Percentiles rank a stretch among this genome's conserved stretches.
phyloP scores from a whole-genome alignment of 2,888 invertebrate species.

The Agrochola litura region DNA sequence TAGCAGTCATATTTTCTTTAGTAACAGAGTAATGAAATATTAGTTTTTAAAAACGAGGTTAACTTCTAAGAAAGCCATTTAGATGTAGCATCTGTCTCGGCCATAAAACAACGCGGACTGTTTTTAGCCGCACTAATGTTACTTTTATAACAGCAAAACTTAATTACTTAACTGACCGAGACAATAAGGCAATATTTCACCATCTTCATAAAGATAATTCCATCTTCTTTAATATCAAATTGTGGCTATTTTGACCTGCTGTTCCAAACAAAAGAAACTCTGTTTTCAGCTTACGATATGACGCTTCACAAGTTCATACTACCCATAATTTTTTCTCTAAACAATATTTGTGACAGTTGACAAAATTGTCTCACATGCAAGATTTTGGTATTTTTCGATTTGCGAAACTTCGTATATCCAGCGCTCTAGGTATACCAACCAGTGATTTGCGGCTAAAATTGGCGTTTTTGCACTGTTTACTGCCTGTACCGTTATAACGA shows the following conservation, averaged over 20 bases:
- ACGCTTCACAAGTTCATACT: not conserved
- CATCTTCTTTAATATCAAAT: not conserved
- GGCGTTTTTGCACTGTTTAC: slow-evolving; percentile 38
- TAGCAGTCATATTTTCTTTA: slow-evolving; percentile 26
- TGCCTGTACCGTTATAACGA: slow-evolving; percentile 56
- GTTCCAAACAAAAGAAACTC: not conserved
- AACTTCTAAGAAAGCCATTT: slow-evolving; percentile 51
- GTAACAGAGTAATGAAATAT: slow-evolving; percentile 31
- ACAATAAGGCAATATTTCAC: slow-evolving; percentile 33
- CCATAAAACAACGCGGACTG: slow-evolving; percentile 48
- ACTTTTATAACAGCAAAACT: slow-evolving; percentile 42
- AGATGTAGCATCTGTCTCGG: slow-evolving; percentile 51
- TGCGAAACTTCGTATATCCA: not conserved
- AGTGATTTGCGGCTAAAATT: slow-evolving; percentile 26
- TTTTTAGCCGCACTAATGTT: slow-evolving; percentile 34
- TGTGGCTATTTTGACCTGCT: not conserved
- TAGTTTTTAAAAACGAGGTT: slow-evolving; percentile 48
- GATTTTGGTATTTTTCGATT: not conserved
- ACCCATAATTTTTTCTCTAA: not conserved
- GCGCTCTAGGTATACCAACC: not conserved
- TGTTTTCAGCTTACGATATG: not conserved
- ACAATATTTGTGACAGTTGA: not conserved
- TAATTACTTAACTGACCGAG: slow-evolving; percentile 42
- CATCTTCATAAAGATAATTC: slow-evolving; percentile 18
- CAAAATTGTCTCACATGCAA: not conserved